phyloP scores from a whole-genome alignment of 2,797 vertebrate genomes.

The Mormyrops boulengeri region DNA sequence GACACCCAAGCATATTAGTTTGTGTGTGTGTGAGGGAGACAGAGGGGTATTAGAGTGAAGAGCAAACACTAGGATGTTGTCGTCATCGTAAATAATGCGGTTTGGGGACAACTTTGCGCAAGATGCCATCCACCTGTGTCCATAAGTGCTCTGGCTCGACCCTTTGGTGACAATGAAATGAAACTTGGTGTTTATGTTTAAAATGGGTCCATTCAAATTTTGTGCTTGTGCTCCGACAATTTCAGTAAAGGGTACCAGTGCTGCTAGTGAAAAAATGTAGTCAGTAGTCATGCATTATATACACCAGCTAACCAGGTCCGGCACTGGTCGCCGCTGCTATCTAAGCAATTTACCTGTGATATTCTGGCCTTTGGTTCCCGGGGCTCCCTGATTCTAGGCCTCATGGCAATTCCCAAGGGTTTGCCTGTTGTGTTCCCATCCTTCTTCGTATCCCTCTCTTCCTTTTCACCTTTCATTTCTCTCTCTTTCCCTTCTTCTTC shows the following conservation, averaged over 20 bases:
- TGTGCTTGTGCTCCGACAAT: not conserved
- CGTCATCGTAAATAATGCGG: not conserved
- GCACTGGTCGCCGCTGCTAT: not conserved
- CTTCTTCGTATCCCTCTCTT: not conserved
- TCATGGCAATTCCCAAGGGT: constrained; percentile 37
- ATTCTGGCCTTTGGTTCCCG: constrained; percentile 42
- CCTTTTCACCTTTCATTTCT: constrained; percentile 29
- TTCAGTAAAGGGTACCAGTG: not conserved
- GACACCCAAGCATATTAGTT: not conserved
- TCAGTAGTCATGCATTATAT: not conserved
- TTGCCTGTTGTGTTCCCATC: not conserved
- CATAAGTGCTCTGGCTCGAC: not conserved
- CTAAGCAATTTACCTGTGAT: constrained; percentile 49
- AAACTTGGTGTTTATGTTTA: not conserved
- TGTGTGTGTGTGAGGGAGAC: not conserved
- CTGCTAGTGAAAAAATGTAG: not conserved
- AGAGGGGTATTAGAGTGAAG: not conserved
- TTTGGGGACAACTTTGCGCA: not conserved
- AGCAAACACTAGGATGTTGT: not conserved
- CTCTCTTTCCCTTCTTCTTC: constrained; percentile 55
- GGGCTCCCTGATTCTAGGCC: constrained; percentile 46
- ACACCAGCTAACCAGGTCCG: not conserved
- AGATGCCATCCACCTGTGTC: not conserved
- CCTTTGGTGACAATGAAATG: not conserved
- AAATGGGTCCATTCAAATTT: not conserved